Evolutionary conservation across 2,888 invertebrate species (phyloP).

Genomic region (Lasiommata megera): DNA sequence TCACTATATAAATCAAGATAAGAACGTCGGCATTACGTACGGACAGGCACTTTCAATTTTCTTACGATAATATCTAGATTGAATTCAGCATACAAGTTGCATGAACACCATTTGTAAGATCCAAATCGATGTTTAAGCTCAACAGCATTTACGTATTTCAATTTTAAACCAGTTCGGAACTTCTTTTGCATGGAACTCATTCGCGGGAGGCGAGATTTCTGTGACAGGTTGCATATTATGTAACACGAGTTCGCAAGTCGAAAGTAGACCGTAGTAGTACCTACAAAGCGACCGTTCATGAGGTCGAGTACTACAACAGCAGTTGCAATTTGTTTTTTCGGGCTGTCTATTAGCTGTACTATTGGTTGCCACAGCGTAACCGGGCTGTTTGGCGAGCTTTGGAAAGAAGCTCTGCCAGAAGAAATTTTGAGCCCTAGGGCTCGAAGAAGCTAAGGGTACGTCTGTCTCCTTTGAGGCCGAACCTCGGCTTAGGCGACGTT

Average conservation of each 20-base stretch:
- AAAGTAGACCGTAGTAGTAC: background rate
- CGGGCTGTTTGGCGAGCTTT: no score
- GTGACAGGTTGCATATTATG: conserved; percentile 27
- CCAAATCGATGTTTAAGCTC: background rate
- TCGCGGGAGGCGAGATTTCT: conserved; percentile 15
- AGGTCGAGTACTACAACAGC: no score
- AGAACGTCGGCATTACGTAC: background rate
- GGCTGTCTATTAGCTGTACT: no score
- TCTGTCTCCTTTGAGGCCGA: no score
- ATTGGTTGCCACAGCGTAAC: no score
- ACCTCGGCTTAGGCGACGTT: no score
- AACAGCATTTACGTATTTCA: conserved; percentile 4
- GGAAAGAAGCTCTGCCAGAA: no score
- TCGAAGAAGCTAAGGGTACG: no score
- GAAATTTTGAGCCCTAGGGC: no score
- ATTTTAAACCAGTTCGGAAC: conserved; percentile 12
- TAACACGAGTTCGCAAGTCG: conserved; percentile 7
- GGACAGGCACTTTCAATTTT: conserved; percentile 1
- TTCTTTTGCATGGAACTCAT: conserved; percentile 18
- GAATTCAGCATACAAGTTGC: background rate
- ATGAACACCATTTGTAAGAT: background rate
- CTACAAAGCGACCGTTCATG: background rate
- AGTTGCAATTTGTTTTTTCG: no score
- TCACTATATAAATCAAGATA: background rate
- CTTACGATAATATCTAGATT: background rate